These are phyloP conservation scores for Cryptophagus acutangulus DNA, from an alignment of 2,888 invertebrate species.

Conservation along the genomic window DNA sequence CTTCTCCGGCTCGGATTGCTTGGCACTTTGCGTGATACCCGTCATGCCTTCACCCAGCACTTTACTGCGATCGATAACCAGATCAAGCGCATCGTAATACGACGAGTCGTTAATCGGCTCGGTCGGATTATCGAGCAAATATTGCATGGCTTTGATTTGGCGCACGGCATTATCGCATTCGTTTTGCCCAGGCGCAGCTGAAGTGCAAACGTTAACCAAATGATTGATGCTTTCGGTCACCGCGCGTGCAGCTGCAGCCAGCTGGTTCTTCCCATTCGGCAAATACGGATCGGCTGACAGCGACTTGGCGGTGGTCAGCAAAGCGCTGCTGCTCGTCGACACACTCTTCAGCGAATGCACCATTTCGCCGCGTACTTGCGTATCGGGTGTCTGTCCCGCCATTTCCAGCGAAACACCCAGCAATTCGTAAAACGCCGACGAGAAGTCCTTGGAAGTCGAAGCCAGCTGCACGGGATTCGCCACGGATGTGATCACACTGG, in stretches of 20 bases:
- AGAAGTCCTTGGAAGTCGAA: conserved; percentile 70
- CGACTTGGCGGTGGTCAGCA: conserved; percentile 82
- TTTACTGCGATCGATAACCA: conserved; percentile 83
- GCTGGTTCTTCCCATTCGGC: conserved; percentile 85
- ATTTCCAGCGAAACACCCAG: conserved; percentile 78
- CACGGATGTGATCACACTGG: conserved; percentile 75
- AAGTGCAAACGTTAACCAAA: conserved; percentile 80
- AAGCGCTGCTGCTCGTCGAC: conserved; percentile 78
- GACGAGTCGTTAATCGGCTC: conserved; percentile 84
- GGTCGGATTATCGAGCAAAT: conserved; percentile 76
- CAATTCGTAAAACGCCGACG: conserved; percentile 71
- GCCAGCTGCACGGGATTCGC: conserved; percentile 67
- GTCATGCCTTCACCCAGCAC: conserved; percentile 86
- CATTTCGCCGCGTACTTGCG: conserved; percentile 71
- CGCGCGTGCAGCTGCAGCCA: conserved; percentile 80
- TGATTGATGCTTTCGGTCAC: conserved; percentile 92
- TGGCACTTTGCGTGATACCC: conserved; percentile 88
- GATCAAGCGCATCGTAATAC: conserved; percentile 91
- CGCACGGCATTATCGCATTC: conserved; percentile 95
- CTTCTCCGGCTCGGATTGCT: conserved; percentile 76
- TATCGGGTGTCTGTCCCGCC: conserved; percentile 75
- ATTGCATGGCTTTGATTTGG: conserved; percentile 80
- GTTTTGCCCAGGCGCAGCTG: conserved; percentile 90
- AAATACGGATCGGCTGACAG: conserved; percentile 85
- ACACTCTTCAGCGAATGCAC: conserved; percentile 83